Conservation (phyloP, 2,113 vertebrate genomes). For the Callocephalon fimbriatum region DNA sequence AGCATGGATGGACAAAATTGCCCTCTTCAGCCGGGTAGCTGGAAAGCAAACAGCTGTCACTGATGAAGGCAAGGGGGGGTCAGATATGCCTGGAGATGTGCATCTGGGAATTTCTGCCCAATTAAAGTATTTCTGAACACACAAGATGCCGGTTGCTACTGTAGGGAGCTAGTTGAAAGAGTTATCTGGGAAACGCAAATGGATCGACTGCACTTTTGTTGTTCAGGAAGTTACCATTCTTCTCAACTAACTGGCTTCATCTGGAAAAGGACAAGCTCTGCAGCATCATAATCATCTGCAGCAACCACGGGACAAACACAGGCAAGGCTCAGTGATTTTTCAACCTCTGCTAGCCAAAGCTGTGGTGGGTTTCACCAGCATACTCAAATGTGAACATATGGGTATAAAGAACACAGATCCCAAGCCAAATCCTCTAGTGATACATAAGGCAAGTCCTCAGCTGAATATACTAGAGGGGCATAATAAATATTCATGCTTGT, state of each 20-base stretch:
- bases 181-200: neutral
- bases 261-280: neutral
- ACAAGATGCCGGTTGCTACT: neutral
- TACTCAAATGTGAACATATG: neutral
- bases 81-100: conserved; percentile 3
- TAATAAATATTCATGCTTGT: neutral
- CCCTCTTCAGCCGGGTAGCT: neutral
- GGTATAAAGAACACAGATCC: neutral
- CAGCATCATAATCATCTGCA: neutral
- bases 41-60: conserved; percentile 47
- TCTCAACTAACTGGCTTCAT: neutral
- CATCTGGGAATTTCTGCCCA: conserved; percentile 46
- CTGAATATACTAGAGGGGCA: neutral
- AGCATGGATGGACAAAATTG: neutral
- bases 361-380: neutral
- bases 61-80: neutral
- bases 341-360: neutral
- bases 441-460: neutral
- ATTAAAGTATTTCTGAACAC: conserved; percentile 33
- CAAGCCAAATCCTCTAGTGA: neutral
- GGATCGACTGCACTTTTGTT: fast-evolving
- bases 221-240: fast-evolving
- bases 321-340: neutral
- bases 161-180: neutral
- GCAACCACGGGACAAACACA: neutral